Evolutionary conservation across 1,140 invertebrate species (phyloP).

Genomic region (Maconellicoccus hirsutus): DNA sequence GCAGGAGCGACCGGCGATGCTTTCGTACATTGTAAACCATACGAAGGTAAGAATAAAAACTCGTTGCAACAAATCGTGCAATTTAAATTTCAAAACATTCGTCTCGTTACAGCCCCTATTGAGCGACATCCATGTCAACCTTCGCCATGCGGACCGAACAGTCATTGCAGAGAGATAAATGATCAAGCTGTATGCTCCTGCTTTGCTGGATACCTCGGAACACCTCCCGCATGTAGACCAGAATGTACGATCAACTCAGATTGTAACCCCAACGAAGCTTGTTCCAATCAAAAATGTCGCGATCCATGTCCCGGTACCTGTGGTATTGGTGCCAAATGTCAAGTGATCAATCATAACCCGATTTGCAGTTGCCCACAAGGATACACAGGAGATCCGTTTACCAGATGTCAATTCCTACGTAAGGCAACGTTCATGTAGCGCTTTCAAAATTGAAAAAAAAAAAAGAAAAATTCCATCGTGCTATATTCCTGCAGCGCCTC

Average conservation of each 20-base stretch:
- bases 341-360: slow-evolving; percentile 53
- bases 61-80: no score
- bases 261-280: slow-evolving; percentile 51
- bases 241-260: slow-evolving; percentile 64
- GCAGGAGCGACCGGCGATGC: slow-evolving; percentile 57
- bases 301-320: slow-evolving; percentile 60
- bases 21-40: slow-evolving; percentile 47
- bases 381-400: slow-evolving; percentile 58
- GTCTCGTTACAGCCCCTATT: slow-evolving; percentile 27
- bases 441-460: background rate
- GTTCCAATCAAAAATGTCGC: slow-evolving; percentile 55
- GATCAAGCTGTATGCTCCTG: slow-evolving; percentile 55
- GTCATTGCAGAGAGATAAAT: slow-evolving; percentile 49
- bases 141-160: slow-evolving; percentile 43
- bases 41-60: slow-evolving; percentile 42
- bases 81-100: no score
- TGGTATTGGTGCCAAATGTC: slow-evolving; percentile 50
- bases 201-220: slow-evolving; percentile 48
- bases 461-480: slow-evolving; percentile 23
- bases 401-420: slow-evolving; percentile 43
- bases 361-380: slow-evolving; percentile 53
- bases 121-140: slow-evolving; percentile 38
- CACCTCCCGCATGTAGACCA: slow-evolving; percentile 56
- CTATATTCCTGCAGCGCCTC: slow-evolving; percentile 26
- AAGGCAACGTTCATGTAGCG: slow-evolving; percentile 29